Conservation (phyloP, 2,888 invertebrate species). For the Magallana nippona region DNA sequence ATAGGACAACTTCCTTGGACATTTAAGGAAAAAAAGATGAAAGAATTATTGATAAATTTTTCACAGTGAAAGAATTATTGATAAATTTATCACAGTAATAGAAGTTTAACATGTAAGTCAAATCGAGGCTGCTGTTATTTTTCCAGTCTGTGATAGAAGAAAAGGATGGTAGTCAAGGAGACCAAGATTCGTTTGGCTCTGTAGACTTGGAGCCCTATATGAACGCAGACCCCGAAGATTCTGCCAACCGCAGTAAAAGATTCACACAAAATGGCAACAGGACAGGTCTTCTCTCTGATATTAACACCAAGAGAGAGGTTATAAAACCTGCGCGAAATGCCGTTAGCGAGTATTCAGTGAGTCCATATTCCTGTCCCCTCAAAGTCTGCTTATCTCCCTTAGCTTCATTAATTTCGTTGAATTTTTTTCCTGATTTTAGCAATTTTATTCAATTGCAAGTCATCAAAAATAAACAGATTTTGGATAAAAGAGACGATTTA, state of each 20-base stretch:
- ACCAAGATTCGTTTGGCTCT: slow-evolving; percentile 62
- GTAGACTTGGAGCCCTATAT: slow-evolving; percentile 62
- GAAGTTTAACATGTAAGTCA: not conserved
- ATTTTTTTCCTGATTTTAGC: not conserved
- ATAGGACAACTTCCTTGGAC: too few species aligned
- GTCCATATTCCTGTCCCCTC: slow-evolving; percentile 14
- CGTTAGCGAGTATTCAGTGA: slow-evolving; percentile 21
- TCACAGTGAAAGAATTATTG: too few species aligned
- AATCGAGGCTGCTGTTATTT: slow-evolving; percentile 35
- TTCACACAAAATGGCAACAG: slow-evolving; percentile 18
- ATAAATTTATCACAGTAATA: too few species aligned
- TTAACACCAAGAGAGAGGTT: slow-evolving; percentile 27
- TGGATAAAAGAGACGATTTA: too few species aligned
- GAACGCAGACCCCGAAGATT: slow-evolving; percentile 44
- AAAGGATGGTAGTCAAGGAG: slow-evolving; percentile 45
- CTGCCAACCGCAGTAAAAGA: not conserved
- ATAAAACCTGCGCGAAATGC: slow-evolving; percentile 26
- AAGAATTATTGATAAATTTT: too few species aligned
- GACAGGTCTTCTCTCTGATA: slow-evolving; percentile 13
- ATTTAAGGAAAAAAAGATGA: too few species aligned
- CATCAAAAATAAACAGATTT: too few species aligned
- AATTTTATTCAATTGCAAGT: not conserved
- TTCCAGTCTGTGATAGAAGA: slow-evolving; percentile 37
- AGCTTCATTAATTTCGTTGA: not conserved
- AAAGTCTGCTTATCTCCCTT: slow-evolving; percentile 13